Percentiles rank a stretch among this genome's conserved stretches.
phyloP scores from a whole-genome alignment of 92 coral and sea anemone genomes.

The Heteractis magnifica region DNA sequence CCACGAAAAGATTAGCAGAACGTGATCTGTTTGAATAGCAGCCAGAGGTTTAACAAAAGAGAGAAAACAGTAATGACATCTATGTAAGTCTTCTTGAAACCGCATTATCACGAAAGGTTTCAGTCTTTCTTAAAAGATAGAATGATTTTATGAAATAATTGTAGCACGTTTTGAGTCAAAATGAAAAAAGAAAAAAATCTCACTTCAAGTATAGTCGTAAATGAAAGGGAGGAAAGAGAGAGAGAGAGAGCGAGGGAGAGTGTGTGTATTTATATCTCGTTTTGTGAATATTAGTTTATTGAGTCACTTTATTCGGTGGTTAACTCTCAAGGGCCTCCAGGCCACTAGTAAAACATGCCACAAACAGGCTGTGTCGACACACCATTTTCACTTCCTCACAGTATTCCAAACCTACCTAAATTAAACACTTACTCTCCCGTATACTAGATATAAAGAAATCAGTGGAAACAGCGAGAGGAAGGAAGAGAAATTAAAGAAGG shows the following conservation, averaged over 20 bases:
- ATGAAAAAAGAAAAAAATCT: too few species aligned
- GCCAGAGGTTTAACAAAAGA: not conserved
- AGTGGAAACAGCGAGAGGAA: not conserved
- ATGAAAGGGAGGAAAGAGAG: too few species aligned
- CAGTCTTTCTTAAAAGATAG: not conserved
- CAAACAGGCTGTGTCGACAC: not conserved
- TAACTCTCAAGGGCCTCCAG: not conserved
- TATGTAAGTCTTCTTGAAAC: not conserved
- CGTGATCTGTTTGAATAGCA: constrained; percentile 1
- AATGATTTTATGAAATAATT: too few species aligned
- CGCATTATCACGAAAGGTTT: not conserved
- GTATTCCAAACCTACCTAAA: not conserved
- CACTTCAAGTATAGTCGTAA: too few species aligned
- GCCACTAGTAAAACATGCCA: not conserved
- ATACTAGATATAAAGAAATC: not conserved
- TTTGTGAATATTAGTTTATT: not conserved
- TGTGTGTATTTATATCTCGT: not conserved
- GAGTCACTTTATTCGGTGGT: not conserved
- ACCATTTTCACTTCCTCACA: not conserved
- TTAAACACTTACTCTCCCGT: not conserved
- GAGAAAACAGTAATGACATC: not conserved
- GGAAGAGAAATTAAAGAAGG: not conserved
- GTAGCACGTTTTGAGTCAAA: too few species aligned
- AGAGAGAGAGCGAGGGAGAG: too few species aligned
- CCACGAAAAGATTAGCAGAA: constrained; percentile 2